Base-by-base conservation (phyloP, 2,113 vertebrate species). In the Gallinago paraguaiae region DNA sequence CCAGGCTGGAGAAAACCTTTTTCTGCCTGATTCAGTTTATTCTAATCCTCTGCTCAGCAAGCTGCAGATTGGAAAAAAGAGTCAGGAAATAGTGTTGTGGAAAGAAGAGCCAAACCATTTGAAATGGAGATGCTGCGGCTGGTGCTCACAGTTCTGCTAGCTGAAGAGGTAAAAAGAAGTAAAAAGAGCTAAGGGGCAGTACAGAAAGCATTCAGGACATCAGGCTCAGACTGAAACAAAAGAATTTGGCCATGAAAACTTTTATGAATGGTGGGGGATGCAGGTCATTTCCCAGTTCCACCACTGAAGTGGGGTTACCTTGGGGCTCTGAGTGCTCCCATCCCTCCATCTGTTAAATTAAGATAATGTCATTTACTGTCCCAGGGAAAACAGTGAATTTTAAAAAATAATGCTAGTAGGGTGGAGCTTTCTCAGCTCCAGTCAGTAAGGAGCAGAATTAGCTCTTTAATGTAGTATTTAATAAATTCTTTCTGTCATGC, bases 41-140 rank as follows among this genome's bases (percentile, higher is more conserved):
- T 67, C 57, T 71, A 65, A 94, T 86, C 77, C 85, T 88, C 90
- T 92, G 76, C 86, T 82, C 85, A 95, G 78, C 92, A 88, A 94
- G 79, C 77, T 68, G 31, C 50, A 72, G 88, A 88, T 50, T 86
- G 93, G 83, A 91, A 93, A 79, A 79, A 94, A 86, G 50, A 82
- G 68, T 88, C 94, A 89, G 92, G 96, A 95, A 93, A 95, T 65
- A 78, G 54, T 80, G 70, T 41, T 67, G 78, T 37, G 86, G 63
- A 69, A 75, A 35, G 67, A 17, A 60, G 63, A 89, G 74, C 83
- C 91, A 64, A 69, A 45, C 91, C 33, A 51, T 90, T 53, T 86
- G 94, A 95, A 96, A 95, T 67, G 56, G 87, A 88, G 91, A 57
- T 74, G 37, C 86, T 57, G 70, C 57, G 56, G 69, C 92, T 74